These are phyloP conservation scores for Luperina nickerlii DNA, from an alignment of 2,888 invertebrate species.

Conservation along the genomic window DNA sequence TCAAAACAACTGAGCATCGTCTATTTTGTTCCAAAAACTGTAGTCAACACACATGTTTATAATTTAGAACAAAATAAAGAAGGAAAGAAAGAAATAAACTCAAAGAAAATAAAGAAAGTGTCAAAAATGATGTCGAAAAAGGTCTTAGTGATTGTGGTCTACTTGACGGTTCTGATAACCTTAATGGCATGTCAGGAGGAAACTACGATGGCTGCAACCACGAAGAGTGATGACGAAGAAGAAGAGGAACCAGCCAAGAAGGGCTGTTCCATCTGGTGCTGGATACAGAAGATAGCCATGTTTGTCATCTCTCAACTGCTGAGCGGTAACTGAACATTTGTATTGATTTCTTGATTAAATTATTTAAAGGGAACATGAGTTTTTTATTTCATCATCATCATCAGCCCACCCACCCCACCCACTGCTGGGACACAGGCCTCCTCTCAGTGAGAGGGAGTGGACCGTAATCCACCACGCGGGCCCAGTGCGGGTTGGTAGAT, in stretches of 20 bases:
- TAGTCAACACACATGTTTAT: conserved; percentile 26
- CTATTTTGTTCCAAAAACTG: conserved; percentile 41
- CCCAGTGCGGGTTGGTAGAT: no score
- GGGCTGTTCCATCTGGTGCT: conserved; percentile 88
- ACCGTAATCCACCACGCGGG: no score
- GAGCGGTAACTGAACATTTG: conserved; percentile 75
- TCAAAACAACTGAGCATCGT: conserved; percentile 44
- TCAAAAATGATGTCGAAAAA: conserved; percentile 67
- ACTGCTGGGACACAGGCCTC: no score
- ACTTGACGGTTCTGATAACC: conserved; percentile 71
- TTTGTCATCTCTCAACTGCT: conserved; percentile 87
- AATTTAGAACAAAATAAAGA: conserved; percentile 21
- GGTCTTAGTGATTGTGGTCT: conserved; percentile 69
- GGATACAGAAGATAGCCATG: conserved; percentile 89
- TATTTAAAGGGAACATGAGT: conserved; percentile 7
- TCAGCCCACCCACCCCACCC: no score
- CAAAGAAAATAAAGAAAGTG: conserved; percentile 1
- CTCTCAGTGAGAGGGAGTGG: no score
- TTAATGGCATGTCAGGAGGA: conserved; percentile 80
- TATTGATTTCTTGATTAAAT: conserved; percentile 47
- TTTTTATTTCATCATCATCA: no score
- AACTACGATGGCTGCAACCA: conserved; percentile 77
- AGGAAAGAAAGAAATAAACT: conserved; percentile 7
- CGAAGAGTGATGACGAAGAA: conserved; percentile 80
- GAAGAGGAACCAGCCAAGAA: conserved; percentile 82